Evolutionary conservation across 2,888 invertebrate species (phyloP).

Genomic region (Macrosoma leucophasiata): DNA sequence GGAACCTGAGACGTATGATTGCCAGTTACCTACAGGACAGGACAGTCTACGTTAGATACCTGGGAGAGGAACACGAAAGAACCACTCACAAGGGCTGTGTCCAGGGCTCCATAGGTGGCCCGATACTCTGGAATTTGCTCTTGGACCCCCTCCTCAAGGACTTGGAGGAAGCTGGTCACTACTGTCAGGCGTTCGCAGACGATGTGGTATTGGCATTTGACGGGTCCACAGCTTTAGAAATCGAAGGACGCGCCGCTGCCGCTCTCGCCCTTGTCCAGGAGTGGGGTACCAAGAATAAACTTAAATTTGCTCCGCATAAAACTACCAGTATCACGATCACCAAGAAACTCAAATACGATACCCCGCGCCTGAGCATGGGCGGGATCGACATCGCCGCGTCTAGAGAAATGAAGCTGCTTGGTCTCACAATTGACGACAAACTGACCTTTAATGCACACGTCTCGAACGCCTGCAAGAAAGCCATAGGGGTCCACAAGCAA

Average conservation of each 20-base stretch:
- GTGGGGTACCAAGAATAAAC: conserved; percentile 13
- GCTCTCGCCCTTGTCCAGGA: conserved; percentile 14
- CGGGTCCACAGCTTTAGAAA: conserved; percentile 5
- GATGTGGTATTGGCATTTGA: conserved; percentile 9
- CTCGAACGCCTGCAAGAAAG: background rate
- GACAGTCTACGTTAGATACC: conserved; percentile 6
- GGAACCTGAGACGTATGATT: conserved; percentile 4
- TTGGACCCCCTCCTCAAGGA: conserved; percentile 14
- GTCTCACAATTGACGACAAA: background rate
- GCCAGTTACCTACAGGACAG: conserved; percentile 13
- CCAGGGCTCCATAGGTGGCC: conserved; percentile 19
- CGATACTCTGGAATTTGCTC: conserved; percentile 12
- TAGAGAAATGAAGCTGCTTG: conserved; percentile 15
- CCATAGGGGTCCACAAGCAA: background rate
- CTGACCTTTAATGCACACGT: background rate
- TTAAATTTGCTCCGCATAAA: conserved; percentile 12
- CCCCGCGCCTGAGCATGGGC: conserved; percentile 10
- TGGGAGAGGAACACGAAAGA: conserved; percentile 1
- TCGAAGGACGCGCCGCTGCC: conserved; percentile 14
- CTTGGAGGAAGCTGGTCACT: no score
- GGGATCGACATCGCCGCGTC: background rate
- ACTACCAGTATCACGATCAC: conserved; percentile 6
- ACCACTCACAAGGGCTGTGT: conserved; percentile 15
- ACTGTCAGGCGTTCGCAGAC: conserved; percentile 16
- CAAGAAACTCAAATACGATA: conserved; percentile 2